Conservation (phyloP, 2,113 vertebrate species). For the Oostethus manadensis region DNA sequence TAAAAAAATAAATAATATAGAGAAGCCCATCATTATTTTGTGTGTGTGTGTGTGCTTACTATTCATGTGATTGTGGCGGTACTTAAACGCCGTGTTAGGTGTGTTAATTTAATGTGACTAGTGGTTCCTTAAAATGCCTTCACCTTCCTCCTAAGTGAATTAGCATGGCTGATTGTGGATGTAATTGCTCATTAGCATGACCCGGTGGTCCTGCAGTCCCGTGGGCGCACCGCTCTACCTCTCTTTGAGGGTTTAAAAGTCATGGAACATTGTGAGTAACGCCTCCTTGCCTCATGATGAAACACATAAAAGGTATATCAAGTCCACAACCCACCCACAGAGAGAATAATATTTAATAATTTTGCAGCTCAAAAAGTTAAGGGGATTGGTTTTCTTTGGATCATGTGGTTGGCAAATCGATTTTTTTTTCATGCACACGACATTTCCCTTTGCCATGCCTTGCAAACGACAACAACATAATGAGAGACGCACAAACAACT, state of each 20-base stretch:
- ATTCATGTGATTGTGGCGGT: conserved; percentile 8
- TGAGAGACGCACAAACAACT: conserved; percentile 41
- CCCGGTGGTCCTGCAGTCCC: conserved; percentile 47
- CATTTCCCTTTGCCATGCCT: conserved; percentile 22
- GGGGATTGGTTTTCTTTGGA: conserved; percentile 39
- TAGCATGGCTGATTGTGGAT: conserved; percentile 62
- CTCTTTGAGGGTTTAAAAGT: conserved; percentile 29
- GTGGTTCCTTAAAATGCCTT: conserved; percentile 46
- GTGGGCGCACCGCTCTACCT: conserved; percentile 42
- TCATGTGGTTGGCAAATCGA: conserved; percentile 1
- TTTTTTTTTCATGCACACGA: conserved; percentile 29
- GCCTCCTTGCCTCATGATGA: neutral
- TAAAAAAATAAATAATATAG: conserved; percentile 5
- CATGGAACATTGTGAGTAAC: conserved; percentile 25
- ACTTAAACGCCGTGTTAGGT: conserved; percentile 47
- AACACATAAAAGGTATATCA: too few species aligned
- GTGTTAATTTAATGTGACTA: conserved; percentile 51
- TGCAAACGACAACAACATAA: conserved; percentile 35
- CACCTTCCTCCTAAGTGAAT: conserved; percentile 59
- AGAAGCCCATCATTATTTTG: neutral
- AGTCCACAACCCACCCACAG: neutral
- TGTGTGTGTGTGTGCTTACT: neutral
- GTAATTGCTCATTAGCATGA: conserved; percentile 66
- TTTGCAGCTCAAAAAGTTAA: conserved; percentile 29
- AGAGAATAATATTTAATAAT: conserved; percentile 16